Evolutionary conservation across 1,140 invertebrate genomes (phyloP), one percentile per base, ranked within the genome.

Genomic region (Drosophila ercepeae): DNA sequence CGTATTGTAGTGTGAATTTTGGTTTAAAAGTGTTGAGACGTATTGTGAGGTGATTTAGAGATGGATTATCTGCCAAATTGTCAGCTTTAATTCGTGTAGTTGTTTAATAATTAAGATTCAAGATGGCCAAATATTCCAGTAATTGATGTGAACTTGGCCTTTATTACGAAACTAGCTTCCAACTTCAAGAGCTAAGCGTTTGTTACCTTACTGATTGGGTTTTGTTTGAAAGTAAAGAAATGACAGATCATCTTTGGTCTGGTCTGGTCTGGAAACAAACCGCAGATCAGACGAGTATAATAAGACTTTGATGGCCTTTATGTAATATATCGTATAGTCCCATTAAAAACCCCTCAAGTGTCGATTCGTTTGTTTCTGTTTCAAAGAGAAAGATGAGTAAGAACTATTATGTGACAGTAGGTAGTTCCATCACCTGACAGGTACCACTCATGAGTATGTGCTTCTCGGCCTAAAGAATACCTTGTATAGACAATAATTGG

Each of bases 401-500:
- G 39, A 42, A 42, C 8, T 8, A 42, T 19, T 25, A 52, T 41
- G 14, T 54, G 54, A 48, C 36, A 44, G 34, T 9, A 14, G 16
- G 27, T 55, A 19, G n/a, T 34, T 16, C 23, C 41, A 25, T 18
- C 32, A 29, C 9, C 36, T 63, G 59, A 45, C 59, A 44, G 59
- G 39, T 45, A 58, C 13, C 19, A 44, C 59, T 44, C 19, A 29
- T 25, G 59, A 60, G 59, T 63, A 64, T 64, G 60, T 64, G 60
- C 41, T 27, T 21, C 16, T 14, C 21, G 54, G 60, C 29, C 42
- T 18, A 32, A 46, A 55, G 29, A 60, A 48, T 41, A 19, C 59
- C 54, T 29, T 16, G 41, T 63, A 46, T 46, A 45, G 60, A 7
- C 25, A 18, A 61, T 64, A 61, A 64, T 64, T 64, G 60, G 55